These are phyloP conservation scores for Pocillopora verrucosa DNA, from an alignment of 64 coral and sea anemone genomes.

Conservation along the genomic window DNA sequence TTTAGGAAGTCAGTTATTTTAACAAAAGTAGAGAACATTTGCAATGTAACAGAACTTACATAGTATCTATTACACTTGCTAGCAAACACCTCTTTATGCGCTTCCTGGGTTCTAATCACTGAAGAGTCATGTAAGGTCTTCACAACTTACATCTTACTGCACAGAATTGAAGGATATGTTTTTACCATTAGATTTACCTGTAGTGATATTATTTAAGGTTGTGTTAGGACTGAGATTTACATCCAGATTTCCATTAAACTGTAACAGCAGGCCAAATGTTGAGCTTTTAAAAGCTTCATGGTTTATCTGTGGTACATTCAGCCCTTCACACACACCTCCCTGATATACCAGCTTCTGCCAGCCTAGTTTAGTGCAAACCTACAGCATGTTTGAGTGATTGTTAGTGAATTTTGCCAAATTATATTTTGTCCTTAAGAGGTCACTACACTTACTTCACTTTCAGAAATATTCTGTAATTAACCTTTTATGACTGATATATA, in stretches of 20 bases:
- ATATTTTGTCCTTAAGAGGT: no score
- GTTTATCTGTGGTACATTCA: conserved; percentile 38
- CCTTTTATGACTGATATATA: no score
- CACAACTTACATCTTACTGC: not conserved
- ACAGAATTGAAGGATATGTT: not conserved
- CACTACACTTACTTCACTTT: no score
- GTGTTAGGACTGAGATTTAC: conserved; percentile 29
- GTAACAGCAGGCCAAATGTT: conserved; percentile 36
- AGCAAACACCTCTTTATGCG: not conserved
- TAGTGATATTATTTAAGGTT: conserved; percentile 32
- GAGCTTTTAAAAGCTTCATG: conserved; percentile 37
- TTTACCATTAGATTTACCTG: not conserved
- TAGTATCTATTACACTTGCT: not conserved
- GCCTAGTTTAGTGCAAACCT: conserved; percentile 47
- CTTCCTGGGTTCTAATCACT: no score
- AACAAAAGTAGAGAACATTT: not conserved
- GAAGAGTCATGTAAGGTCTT: no score
- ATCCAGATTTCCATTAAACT: conserved; percentile 41
- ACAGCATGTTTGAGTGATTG: not conserved
- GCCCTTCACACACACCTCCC: conserved; percentile 17
- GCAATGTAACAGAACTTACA: not conserved
- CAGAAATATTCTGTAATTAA: no score
- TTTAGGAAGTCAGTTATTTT: no score
- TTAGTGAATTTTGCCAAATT: not conserved
- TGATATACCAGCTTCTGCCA: conserved; percentile 21